Evolutionary conservation across 2,113 vertebrate species (phyloP).

Genomic region (Brachionichthys hirsutus): DNA sequence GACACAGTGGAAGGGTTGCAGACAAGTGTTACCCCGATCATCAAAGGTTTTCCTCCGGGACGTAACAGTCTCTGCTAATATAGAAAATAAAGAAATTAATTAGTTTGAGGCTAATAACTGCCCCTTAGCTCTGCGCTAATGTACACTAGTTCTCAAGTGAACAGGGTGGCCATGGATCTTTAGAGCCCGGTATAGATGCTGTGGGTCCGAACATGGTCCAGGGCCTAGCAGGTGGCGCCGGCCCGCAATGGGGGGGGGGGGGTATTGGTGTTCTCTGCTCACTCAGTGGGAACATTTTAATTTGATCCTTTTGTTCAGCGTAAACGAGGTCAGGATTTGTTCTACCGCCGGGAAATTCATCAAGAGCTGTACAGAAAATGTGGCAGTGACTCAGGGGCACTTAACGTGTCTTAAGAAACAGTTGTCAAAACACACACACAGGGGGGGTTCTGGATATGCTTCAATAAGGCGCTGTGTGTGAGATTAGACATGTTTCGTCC

Average conservation of each 20-base stretch:
- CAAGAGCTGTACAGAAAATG: conserved; percentile 32
- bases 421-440: conserved; percentile 13
- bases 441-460: not conserved
- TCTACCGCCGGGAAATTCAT: conserved; percentile 50
- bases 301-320: conserved; percentile 70
- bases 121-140: not conserved
- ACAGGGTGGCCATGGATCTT: conserved; percentile 12
- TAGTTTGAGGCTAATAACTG: not conserved
- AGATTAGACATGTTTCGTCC: conserved; percentile 4
- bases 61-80: not conserved
- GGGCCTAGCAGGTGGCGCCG: conserved; percentile 61
- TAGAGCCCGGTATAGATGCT: conserved; percentile 32
- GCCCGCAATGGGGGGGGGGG: conserved; percentile 53
- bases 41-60: not conserved
- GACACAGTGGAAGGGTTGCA: no score
- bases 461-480: not conserved
- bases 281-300: conserved; percentile 75
- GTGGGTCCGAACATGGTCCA: conserved; percentile 4
- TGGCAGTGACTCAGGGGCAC: conserved; percentile 15
- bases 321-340: conserved; percentile 72
- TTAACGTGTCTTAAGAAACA: conserved; percentile 5
- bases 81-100: not conserved
- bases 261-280: conserved; percentile 66
- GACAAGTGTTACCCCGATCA: no score
- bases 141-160: not conserved